Conservation (phyloP, 2,888 invertebrate genomes). For the Petrophora chlorosata region DNA sequence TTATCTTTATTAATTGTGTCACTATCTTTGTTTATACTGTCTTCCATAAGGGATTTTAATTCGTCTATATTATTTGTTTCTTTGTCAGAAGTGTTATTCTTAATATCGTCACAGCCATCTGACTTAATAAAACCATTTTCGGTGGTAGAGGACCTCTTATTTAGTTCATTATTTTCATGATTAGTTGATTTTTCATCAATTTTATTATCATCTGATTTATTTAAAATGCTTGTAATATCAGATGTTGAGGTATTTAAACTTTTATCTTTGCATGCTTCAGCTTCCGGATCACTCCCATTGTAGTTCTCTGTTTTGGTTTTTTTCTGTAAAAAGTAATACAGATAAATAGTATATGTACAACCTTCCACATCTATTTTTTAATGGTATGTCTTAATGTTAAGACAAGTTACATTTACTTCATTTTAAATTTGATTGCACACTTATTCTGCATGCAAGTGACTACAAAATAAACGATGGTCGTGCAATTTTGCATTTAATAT, state of each 20-base stretch:
- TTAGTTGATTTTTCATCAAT: background rate
- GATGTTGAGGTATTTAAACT: background rate
- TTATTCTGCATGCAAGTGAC: too few species aligned
- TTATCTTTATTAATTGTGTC: constrained; percentile 25
- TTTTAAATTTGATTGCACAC: too few species aligned
- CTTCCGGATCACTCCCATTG: constrained; percentile 8
- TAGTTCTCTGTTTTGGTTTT: constrained; percentile 41
- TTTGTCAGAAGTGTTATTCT: background rate
- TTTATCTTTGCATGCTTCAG: background rate
- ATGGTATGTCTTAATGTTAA: too few species aligned
- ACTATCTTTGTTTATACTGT: background rate
- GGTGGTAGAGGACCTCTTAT: background rate
- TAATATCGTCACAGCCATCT: background rate
- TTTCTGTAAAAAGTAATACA: constrained; percentile 52
- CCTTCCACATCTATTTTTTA: too few species aligned
- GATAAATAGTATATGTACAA: background rate
- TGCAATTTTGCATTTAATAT: too few species aligned
- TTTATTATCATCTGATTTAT: background rate
- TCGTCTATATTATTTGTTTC: background rate
- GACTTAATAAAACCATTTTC: background rate
- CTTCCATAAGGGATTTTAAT: constrained; percentile 4
- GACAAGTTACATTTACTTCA: too few species aligned
- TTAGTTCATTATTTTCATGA: background rate
- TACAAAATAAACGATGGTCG: too few species aligned
- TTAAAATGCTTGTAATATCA: background rate